A percentile compares a stretch with the other conserved stretches of the same genome.
Conservation (phyloP, 2,888 invertebrate genomes). For the Schizotus pectinicornis region DNA sequence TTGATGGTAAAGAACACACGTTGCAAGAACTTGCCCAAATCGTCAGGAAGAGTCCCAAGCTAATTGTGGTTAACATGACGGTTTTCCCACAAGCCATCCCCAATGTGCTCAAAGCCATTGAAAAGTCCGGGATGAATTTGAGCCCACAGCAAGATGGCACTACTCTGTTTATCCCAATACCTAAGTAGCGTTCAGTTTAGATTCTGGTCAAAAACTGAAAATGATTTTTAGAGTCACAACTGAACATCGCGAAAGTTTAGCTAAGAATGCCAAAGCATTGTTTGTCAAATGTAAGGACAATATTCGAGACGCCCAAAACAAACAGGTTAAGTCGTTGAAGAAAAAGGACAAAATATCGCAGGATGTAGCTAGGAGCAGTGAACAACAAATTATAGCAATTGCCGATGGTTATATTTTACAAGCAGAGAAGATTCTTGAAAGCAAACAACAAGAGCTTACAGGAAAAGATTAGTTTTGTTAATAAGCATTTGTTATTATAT, state of each 20-base stretch:
- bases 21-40: constrained; percentile 90
- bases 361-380: constrained; percentile 71
- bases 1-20: constrained; percentile 81
- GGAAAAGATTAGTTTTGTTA: constrained; percentile 58
- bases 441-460: constrained; percentile 79
- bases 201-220: too few species aligned
- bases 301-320: constrained; percentile 78
- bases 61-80: constrained; percentile 82
- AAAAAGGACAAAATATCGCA: constrained; percentile 72
- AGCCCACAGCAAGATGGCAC: constrained; percentile 96
- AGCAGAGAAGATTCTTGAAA: constrained; percentile 69
- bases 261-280: constrained; percentile 84
- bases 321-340: constrained; percentile 73
- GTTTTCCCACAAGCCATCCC: constrained; percentile 88
- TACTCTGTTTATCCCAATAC: constrained; percentile 84
- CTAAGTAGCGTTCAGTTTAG: constrained; percentile 67
- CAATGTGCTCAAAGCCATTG: constrained; percentile 75
- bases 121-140: constrained; percentile 84
- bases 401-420: constrained; percentile 71
- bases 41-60: constrained; percentile 84
- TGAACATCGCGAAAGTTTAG: constrained; percentile 87
- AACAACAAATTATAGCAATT: constrained; percentile 72
- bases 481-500: background rate
- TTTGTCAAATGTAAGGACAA: constrained; percentile 80
- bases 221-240: constrained; percentile 71